Evolutionary conservation across 2,888 invertebrate genomes (phyloP).

Genomic region (Cylloceria caligata): DNA sequence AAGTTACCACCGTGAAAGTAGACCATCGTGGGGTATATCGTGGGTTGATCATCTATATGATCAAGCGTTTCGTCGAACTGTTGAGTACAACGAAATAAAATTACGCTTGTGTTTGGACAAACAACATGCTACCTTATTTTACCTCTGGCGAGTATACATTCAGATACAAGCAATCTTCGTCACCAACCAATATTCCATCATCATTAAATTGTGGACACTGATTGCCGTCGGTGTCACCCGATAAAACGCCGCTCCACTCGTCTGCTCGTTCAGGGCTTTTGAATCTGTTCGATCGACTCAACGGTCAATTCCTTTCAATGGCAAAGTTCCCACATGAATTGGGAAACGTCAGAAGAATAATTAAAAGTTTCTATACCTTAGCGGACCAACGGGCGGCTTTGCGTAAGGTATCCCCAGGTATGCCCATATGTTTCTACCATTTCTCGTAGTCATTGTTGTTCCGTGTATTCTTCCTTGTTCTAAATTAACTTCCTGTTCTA

Average conservation of each 20-base stretch:
- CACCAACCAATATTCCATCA: constrained; percentile 38
- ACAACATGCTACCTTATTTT: background rate
- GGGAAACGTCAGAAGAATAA: no score
- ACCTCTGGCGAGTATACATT: constrained; percentile 65
- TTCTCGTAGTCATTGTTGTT: constrained; percentile 31
- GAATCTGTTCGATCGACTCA: constrained; percentile 58
- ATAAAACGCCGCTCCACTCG: constrained; percentile 39
- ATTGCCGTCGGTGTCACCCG: constrained; percentile 49
- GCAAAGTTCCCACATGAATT: no score
- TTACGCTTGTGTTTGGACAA: no score
- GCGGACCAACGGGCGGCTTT: constrained; percentile 52
- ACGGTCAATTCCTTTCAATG: no score
- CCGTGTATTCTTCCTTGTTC: background rate
- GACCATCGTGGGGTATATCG: constrained; percentile 5
- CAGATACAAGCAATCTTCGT: constrained; percentile 64
- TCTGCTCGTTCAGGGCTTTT: constrained; percentile 59
- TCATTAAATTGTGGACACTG: constrained; percentile 65
- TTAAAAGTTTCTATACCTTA: constrained; percentile 39
- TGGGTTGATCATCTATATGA: no score
- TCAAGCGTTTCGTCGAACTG: no score
- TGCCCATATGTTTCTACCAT: constrained; percentile 44
- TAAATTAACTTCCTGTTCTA: no score
- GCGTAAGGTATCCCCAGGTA: constrained; percentile 68
- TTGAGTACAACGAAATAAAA: no score
- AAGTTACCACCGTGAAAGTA: constrained; percentile 69